Conservation (phyloP, 1,140 invertebrate genomes). For the Diorhabda sublineata region DNA sequence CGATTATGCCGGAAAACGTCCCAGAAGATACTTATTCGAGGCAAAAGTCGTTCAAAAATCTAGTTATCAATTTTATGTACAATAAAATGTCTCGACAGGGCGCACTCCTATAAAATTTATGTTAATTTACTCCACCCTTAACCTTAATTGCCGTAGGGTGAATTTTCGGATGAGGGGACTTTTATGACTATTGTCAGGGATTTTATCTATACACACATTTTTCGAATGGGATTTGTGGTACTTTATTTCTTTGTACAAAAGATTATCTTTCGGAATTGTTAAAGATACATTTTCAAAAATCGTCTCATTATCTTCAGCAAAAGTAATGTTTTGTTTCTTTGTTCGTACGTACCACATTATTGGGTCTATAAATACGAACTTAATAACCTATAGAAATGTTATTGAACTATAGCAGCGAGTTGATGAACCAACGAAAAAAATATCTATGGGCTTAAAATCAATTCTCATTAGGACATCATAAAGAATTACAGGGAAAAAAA, state of each 20-base stretch:
- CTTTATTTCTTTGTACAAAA: not conserved
- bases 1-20: not conserved
- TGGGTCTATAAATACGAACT: no score
- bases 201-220: constrained; percentile 3
- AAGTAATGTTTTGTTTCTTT: no score
- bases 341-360: no score
- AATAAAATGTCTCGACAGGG: not conserved
- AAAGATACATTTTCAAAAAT: not conserved
- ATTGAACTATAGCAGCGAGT: no score
- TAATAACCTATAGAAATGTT: no score
- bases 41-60: not conserved
- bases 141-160: not conserved
- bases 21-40: constrained; percentile 2
- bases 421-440: no score
- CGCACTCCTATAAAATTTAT: constrained; percentile 3
- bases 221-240: not conserved
- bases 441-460: no score
- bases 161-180: not conserved
- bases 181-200: constrained; percentile 2
- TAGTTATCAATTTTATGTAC: constrained; percentile 3
- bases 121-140: constrained; percentile 2
- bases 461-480: no score
- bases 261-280: not conserved
- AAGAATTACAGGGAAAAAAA: no score
- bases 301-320: no score